Base-by-base conservation (phyloP, 1,140 invertebrate genomes). In the Leptopilina boulardi region DNA sequence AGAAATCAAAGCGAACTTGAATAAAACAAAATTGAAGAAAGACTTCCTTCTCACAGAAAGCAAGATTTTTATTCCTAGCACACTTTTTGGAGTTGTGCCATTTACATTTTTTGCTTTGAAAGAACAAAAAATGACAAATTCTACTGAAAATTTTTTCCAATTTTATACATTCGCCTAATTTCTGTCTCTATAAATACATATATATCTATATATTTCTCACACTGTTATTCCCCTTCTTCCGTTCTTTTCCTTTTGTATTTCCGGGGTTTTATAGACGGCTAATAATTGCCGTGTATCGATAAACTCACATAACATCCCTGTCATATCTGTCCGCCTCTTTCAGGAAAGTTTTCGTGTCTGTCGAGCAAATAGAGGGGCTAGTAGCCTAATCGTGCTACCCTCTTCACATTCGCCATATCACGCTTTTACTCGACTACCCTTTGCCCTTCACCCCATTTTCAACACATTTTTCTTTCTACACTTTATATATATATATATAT, bases 201-300 rank as follows among this genome's bases (percentile, higher is more conserved):
- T 2, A 15, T 19, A 10, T 51, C 13, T 13, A 11, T 19, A 73
- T 73, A 54, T 73, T 30, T 51, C 23, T 51, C 71, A 21, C 41
- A 18, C n/a, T n/a, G 13, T 54, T 18, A n/a, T 30, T 51, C 41
- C n/a, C n/a, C n/a, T n/a, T n/a, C n/a, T n/a, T n/a, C n/a, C n/a
- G n/a, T n/a, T n/a, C n/a, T n/a, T 30, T 26, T 11, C 44, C 41
- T 9, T 34, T 34, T 34, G 8, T 73, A 26, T 73, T 73, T 51
- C 42, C 18, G 71, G 21, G 41, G 34, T 73, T 73, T 73, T 30
- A 47, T 76, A 72, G 73, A 76, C 73, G 51, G 72, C 70, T 83
- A 83, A 51, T 51, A 51, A 81, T 79, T 81, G 77, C 41, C 59
- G 59, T 74, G 77, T 83, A 83, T 79, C 77, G 74, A 83, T 83